Conservation (phyloP, 2,113 vertebrate species). For the Entelurus aequoreus region DNA sequence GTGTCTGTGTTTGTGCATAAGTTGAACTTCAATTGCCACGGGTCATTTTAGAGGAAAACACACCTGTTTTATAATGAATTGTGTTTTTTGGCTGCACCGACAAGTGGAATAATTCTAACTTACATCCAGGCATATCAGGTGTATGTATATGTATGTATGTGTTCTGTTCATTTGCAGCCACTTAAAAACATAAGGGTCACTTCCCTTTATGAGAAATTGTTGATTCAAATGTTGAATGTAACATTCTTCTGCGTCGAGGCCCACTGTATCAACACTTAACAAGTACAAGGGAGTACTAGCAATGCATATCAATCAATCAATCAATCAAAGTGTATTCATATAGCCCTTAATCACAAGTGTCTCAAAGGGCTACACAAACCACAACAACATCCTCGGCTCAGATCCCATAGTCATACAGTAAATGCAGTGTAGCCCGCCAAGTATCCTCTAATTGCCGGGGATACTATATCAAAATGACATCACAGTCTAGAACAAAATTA, state of each 20-base stretch:
- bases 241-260: background rate
- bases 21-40: slow-evolving; percentile 33
- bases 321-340: no score
- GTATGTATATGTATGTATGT: background rate
- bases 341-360: no score
- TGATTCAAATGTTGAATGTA: background rate
- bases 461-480: no score
- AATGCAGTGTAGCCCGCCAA: no score
- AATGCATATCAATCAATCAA: no score
- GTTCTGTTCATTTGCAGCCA: slow-evolving; percentile 9
- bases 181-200: background rate
- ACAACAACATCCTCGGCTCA: no score
- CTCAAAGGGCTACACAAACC: no score
- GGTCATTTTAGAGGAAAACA: slow-evolving; percentile 48
- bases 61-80: slow-evolving; percentile 54
- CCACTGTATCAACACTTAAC: no score
- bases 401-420: no score
- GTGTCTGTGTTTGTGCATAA: background rate
- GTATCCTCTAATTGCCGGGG: no score
- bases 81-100: slow-evolving; percentile 39
- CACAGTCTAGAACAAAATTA: no score
- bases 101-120: slow-evolving; percentile 15
- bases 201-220: slow-evolving; percentile 1
- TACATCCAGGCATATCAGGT: slow-evolving; percentile 3
- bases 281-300: no score